A percentile compares a stretch with the other conserved stretches of the same genome.
Conservation (phyloP, 1,140 invertebrate species). For the Hyphantria cunea region DNA sequence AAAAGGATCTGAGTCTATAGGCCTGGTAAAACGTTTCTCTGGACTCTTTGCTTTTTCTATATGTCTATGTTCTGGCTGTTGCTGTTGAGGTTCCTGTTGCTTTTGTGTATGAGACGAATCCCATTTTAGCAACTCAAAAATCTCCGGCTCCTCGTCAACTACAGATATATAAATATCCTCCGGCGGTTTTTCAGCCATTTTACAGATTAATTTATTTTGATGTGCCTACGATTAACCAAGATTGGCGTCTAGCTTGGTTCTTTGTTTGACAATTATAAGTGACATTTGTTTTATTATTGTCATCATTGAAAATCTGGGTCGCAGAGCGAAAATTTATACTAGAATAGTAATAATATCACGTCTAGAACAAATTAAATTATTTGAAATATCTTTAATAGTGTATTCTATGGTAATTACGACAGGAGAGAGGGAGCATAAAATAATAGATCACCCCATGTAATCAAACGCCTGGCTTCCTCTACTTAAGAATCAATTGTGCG, state of each 20-base stretch:
- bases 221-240: constrained; percentile 55
- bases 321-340: no score
- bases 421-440: no score
- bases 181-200: constrained; percentile 72
- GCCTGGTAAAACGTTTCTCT: constrained; percentile 56
- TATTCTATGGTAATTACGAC: no score
- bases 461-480: no score
- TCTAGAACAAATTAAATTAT: no score
- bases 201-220: constrained; percentile 46
- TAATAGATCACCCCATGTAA: no score
- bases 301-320: background rate
- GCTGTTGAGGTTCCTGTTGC: constrained; percentile 53
- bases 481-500: no score
- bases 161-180: constrained; percentile 75
- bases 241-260: constrained; percentile 33
- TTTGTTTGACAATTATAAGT: constrained; percentile 37
- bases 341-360: no score
- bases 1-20: constrained; percentile 63
- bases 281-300: constrained; percentile 19
- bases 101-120: constrained; percentile 61
- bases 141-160: constrained; percentile 72
- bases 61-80: constrained; percentile 47
- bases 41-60: constrained; percentile 68
- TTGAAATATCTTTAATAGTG: no score
- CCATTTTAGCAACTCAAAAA: constrained; percentile 73